Evolutionary conservation across 2,113 vertebrate species (phyloP), one percentile per base, ranked within the genome.

Genomic region (Anhinga rufa): DNA sequence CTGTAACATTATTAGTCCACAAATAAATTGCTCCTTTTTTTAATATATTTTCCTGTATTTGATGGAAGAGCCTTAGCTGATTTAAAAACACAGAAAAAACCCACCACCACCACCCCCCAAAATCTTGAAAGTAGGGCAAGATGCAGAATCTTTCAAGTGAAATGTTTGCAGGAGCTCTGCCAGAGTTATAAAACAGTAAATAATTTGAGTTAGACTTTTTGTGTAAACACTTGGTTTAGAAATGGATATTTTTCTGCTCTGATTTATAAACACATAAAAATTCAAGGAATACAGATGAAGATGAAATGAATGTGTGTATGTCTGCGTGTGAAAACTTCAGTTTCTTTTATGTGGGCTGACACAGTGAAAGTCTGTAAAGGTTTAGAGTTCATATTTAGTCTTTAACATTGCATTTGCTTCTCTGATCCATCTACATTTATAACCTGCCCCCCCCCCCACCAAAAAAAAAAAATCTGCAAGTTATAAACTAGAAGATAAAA

Each of bases 241-340:
- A 95, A 51, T 42, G 36, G 49, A 3, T 85, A 7, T 75, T 70
- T 86, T 92, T 42, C 55, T 44, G 13, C 36, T 85, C 26, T 79
- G 91, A 93, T 95, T 93, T 95, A 86, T 61, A 94, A 92, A 79
- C 54, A 28, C 17, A 29, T 90, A 60, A 86, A 92, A 90, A 86
- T 86, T 90, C 51, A 81, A 81, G 82, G 51, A 70, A 66, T 88
- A 86, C 3, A 58, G 49, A 51, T 92, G 90, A 51, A n/a, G 64
- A 46, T 77, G 16, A 62, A 94, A 82, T 74, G 49, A 90, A 24
- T 68, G 36, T 26, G 19, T 88, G 26, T 82, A 26, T 26, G 36
- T 76, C 28, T 83, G 46, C 6, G 0, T 58, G 52, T 79, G 71
- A 87, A 54, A 49, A 28, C 28, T 66, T 79, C 13, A 10, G 31